Percentiles rank a stretch among this genome's conserved stretches.
These are phyloP conservation scores for Cricetomys ansorgei DNA, from an alignment of 2,113 vertebrate genomes.

Conservation along the genomic window DNA sequence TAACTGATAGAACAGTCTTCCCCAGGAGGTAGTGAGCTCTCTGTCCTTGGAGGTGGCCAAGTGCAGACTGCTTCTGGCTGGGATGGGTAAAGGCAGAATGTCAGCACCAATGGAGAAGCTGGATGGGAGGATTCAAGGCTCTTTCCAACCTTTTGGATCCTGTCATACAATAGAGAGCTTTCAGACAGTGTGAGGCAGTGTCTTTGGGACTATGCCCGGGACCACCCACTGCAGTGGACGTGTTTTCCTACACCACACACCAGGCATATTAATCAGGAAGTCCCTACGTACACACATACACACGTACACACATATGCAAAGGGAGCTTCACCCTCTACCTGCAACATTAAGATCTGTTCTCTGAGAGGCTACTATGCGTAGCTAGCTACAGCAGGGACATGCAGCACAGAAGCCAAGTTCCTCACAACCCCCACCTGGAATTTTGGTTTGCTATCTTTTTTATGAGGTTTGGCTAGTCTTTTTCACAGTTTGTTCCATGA, in stretches of 20 bases:
- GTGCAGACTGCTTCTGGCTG: neutral
- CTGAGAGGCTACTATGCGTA: conserved; percentile 3
- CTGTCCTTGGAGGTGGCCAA: conserved; percentile 65
- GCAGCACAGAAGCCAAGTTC: neutral
- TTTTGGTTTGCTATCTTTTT: conserved; percentile 55
- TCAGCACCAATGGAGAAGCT: conserved; percentile 64
- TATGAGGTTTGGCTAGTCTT: conserved; percentile 28
- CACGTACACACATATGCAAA: neutral
- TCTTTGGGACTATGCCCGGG: neutral
- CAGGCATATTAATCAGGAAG: conserved; percentile 28
- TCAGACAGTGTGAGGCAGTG: neutral
- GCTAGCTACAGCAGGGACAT: neutral
- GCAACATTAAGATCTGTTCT: neutral
- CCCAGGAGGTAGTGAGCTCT: conserved; percentile 73
- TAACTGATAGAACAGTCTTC: conserved; percentile 52
- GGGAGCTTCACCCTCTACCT: neutral
- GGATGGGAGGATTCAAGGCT: neutral
- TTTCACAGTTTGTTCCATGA: conserved; percentile 13
- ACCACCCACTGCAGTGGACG: neutral
- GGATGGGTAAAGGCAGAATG: neutral
- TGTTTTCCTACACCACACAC: neutral
- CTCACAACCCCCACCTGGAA: conserved; percentile 11
- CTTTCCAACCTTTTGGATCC: neutral
- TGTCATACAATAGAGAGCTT: neutral
- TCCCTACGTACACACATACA: neutral